Percentiles rank a stretch among this genome's conserved stretches.
phyloP scores from a whole-genome alignment of 2,888 invertebrate genomes.

The Drosophila nigricruria region DNA sequence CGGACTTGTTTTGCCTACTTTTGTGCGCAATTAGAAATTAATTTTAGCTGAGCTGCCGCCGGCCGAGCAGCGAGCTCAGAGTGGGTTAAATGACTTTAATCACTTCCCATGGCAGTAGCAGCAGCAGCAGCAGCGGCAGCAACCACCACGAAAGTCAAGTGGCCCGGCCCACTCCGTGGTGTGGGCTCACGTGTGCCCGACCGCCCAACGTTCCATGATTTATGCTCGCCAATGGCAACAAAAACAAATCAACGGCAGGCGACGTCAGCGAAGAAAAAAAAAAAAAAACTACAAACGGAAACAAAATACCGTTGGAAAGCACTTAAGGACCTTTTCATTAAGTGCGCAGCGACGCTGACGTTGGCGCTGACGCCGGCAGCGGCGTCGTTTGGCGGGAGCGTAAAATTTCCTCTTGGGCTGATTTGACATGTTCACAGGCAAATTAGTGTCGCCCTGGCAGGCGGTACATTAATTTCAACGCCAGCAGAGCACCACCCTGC shows the following conservation, averaged over 20 bases:
- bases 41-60: constrained; percentile 59
- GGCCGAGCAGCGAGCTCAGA: constrained; percentile 50
- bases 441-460: constrained; percentile 77
- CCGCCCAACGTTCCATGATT: constrained; percentile 68
- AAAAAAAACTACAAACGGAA: constrained; percentile 81
- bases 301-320: constrained; percentile 84
- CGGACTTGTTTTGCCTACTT: constrained; percentile 61
- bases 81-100: constrained; percentile 84
- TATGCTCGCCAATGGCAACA: constrained; percentile 77
- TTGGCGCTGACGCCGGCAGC: constrained; percentile 9
- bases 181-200: constrained; percentile 67
- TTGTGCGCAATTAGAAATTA: constrained; percentile 81
- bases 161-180: constrained; percentile 31
- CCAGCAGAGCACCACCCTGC: constrained; percentile 24
- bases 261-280: constrained; percentile 38
- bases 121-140: constrained; percentile 27
- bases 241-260: constrained; percentile 75
- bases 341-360: constrained; percentile 59
- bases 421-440: constrained; percentile 82
- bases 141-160: constrained; percentile 55
- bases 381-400: constrained; percentile 50
- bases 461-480: constrained; percentile 76
- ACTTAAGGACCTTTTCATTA: constrained; percentile 84
- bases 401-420: constrained; percentile 76
- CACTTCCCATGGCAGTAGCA: constrained; percentile 71